phyloP scores from a whole-genome alignment of 2,888 invertebrate genomes.

The Dorcus parallelipipedus region DNA sequence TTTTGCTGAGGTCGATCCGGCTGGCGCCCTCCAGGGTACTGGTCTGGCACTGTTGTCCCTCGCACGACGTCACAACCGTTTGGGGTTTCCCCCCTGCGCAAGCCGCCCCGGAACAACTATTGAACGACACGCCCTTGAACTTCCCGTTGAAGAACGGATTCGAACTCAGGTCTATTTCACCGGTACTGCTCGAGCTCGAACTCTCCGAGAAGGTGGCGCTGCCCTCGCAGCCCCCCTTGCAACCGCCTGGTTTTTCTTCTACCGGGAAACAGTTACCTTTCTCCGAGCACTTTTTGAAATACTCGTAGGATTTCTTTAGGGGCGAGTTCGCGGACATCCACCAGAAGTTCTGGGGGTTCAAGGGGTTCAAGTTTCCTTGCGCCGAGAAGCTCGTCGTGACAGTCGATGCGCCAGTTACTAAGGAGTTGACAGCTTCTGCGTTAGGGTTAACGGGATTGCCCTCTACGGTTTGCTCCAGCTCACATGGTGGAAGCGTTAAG shows the following conservation, averaged over 20 bases:
- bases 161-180: constrained; percentile 32
- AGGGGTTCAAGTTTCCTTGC: constrained; percentile 11
- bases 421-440: constrained; percentile 23
- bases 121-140: constrained; percentile 36
- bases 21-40: constrained; percentile 17
- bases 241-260: constrained; percentile 10
- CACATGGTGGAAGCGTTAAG: constrained; percentile 15
- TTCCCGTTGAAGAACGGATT: constrained; percentile 43
- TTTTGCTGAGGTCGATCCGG: constrained; percentile 29
- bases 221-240: constrained; percentile 20
- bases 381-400: constrained; percentile 26
- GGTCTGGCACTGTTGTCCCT: constrained; percentile 19
- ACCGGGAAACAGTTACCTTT: constrained; percentile 35
- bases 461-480: constrained; percentile 36
- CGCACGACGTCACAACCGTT: constrained; percentile 18
- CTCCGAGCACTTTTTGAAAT: constrained; percentile 41
- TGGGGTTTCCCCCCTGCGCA: constrained; percentile 29
- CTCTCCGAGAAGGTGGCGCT: background rate
- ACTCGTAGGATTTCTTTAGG: constrained; percentile 51
- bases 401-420: constrained; percentile 28
- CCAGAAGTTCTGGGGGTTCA: constrained; percentile 52
- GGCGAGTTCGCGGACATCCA: constrained; percentile 61
- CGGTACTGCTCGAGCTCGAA: constrained; percentile 4
- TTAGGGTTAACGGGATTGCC: constrained; percentile 30
- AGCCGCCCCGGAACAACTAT: constrained; percentile 28